Conservation (phyloP, 2,113 vertebrate genomes). For the Chauna torquata region DNA sequence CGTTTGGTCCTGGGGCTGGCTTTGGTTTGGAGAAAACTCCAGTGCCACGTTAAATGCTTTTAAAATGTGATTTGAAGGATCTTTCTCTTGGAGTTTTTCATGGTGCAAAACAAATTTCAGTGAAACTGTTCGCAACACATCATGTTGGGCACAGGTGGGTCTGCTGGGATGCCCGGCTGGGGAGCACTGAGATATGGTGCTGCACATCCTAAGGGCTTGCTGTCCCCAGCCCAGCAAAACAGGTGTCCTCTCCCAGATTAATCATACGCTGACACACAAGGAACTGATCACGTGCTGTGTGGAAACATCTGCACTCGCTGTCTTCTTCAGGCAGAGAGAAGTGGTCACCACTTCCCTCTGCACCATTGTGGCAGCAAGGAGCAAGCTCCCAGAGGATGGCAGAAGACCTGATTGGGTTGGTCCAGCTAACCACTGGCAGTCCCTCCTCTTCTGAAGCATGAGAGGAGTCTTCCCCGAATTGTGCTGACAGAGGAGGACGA, state of each 20-base stretch:
- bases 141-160: too few species aligned
- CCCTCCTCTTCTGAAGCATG: neutral
- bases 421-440: neutral
- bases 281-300: neutral
- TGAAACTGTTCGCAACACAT: neutral
- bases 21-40: neutral
- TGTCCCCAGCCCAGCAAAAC: neutral
- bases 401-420: fast-evolving
- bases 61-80: neutral
- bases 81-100: neutral
- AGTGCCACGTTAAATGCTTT: neutral
- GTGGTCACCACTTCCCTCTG: neutral
- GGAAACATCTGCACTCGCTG: neutral
- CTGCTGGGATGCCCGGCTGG: too few species aligned
- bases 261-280: neutral
- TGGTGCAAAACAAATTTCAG: neutral
- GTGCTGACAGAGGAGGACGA: neutral
- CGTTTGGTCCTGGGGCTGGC: neutral
- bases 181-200: too few species aligned
- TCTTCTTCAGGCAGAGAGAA: neutral
- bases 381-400: neutral
- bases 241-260: neutral
- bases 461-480: neutral
- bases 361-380: neutral
- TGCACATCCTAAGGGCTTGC: neutral